Evolutionary conservation across 2,888 invertebrate species (phyloP), one percentile per base, ranked within the genome.

Genomic region (Timema cristinae): DNA sequence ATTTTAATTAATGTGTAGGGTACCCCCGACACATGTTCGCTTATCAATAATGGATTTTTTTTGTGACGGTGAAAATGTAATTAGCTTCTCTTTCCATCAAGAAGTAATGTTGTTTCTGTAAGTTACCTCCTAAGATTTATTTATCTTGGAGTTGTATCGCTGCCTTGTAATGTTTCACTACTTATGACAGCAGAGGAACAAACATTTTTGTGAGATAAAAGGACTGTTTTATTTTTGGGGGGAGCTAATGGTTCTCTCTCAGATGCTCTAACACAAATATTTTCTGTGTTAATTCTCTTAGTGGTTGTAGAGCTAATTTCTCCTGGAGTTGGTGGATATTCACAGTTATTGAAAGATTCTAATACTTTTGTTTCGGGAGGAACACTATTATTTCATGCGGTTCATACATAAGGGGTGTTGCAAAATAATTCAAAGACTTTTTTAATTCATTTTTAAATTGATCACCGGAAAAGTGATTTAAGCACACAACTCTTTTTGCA

Each of bases 401-500:
- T 11, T 9, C 48, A 32, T 32, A 63, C 63, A 63, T 63, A 10
- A 9, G 16, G 10, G 63, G 15, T 47, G 48, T 48, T 11, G 16
- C 63, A 63, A 63, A 63, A 16, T 63, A 16, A 16, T 63, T 63
- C 13, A 63, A 63, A 9, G 16, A 63, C 0, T 63, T 63, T n/a
- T 48, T 63, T 15, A 15, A 63, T 63, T 63, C 63, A 63, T 16
- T 63, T 63, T 63, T 63, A 48, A 63, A 63, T 63, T 63, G 16
- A 32, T 63, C 48, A 7, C 32, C 16, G 32, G 32, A 32, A 16
- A 63, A 63, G 6, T 63, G 63, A 63, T 63, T 13, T 10, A 16
- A 32, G 16, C 63, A 63, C 0, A 63, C 6, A 32, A 63, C 63
- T 47, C 63, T 9, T 0, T 63, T 63, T 63, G 9, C 13, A 11